These are phyloP conservation scores for Sarcophaga subvicina DNA, from an alignment of 2,888 invertebrate genomes.

Conservation along the genomic window DNA sequence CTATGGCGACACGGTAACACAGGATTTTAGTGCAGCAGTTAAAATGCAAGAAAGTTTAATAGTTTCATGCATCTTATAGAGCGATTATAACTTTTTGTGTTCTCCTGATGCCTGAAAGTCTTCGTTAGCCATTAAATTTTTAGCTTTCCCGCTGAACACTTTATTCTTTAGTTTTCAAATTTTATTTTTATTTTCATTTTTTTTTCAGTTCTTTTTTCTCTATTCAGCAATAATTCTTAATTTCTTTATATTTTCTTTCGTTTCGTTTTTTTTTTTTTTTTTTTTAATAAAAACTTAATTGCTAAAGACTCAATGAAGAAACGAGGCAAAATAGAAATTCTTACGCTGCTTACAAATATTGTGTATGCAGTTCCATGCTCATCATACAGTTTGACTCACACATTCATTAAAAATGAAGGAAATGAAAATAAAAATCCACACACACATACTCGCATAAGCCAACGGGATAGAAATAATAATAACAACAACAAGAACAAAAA, in stretches of 20 bases:
- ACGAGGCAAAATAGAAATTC: constrained; percentile 11
- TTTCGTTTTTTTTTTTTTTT: not conserved
- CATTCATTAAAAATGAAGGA: not conserved
- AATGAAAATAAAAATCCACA: not conserved
- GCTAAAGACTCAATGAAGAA: constrained; percentile 26
- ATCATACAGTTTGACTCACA: not conserved
- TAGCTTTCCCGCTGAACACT: not conserved
- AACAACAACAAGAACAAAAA: no score
- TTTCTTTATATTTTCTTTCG: not conserved
- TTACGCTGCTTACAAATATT: not conserved
- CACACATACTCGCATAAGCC: no score
- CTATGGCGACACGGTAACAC: no score
- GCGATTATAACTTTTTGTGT: no score
- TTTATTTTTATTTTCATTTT: not conserved
- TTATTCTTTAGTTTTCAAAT: not conserved
- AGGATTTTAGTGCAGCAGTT: no score
- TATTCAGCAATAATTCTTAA: constrained; percentile 58
- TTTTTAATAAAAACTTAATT: constrained; percentile 49
- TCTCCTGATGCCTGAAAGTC: no score
- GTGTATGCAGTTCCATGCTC: no score
- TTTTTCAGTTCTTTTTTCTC: constrained; percentile 10
- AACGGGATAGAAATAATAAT: not conserved
- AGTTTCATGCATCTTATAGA: no score
- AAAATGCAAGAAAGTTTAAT: no score
- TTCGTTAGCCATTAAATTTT: no score